Evolutionary conservation across 2,113 vertebrate species (phyloP).

Genomic region (Dipodomys spectabilis): DNA sequence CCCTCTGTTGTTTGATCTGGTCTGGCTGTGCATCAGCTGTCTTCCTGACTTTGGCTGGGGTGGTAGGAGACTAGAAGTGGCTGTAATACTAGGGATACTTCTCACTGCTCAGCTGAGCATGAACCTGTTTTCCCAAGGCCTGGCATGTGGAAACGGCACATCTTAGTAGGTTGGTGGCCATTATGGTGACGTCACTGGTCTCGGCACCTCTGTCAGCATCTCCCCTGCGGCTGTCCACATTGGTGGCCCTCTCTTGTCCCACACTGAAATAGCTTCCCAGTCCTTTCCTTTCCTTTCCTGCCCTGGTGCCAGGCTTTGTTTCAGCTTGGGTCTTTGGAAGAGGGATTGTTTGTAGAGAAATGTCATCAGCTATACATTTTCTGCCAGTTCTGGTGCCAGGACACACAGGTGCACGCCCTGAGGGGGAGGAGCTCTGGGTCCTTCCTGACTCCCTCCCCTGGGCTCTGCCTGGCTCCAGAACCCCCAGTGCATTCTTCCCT

Average conservation of each 20-base stretch:
- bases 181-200: neutral
- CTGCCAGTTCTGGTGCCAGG: neutral
- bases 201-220: neutral
- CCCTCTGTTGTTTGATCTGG: neutral
- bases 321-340: slow-evolving; percentile 11
- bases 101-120: neutral
- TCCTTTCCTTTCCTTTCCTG: neutral
- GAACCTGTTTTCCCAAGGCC: neutral
- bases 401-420: neutral
- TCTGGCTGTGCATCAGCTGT: neutral
- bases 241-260: neutral
- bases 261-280: neutral
- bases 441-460: neutral
- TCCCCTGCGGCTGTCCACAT: neutral
- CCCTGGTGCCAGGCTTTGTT: neutral
- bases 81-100: no score
- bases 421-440: neutral
- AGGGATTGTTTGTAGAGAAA: slow-evolving; percentile 25
- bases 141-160: neutral
- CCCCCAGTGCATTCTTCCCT: neutral
- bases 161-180: neutral
- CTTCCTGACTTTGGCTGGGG: neutral
- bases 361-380: slow-evolving; percentile 45
- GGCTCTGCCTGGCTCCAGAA: neutral
- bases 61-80: neutral